These are phyloP conservation scores for Bactericera cockerelli DNA, from an alignment of 1,140 invertebrate species.

Conservation along the genomic window DNA sequence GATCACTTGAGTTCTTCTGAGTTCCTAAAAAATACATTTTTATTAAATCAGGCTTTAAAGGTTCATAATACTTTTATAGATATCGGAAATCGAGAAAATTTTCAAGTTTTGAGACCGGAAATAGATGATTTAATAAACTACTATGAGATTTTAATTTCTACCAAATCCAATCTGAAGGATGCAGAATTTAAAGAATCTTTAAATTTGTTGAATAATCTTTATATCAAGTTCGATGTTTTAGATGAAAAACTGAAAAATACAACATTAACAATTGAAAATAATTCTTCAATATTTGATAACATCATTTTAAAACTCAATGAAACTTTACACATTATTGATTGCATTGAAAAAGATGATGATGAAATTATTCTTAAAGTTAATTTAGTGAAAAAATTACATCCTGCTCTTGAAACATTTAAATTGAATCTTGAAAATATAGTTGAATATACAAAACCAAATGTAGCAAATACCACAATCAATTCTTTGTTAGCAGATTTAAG, in stretches of 20 bases:
- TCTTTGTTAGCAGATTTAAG: background rate
- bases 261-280: background rate
- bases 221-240: background rate
- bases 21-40: background rate
- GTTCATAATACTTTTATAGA: background rate
- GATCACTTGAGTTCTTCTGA: background rate
- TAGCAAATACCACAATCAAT: background rate
- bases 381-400: background rate
- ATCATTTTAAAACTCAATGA: slow-evolving; percentile 13
- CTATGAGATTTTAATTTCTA: background rate
- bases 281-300: slow-evolving; percentile 17
- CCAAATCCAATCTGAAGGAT: background rate
- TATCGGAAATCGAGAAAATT: background rate
- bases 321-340: background rate
- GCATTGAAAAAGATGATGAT: background rate
- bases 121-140: slow-evolving; percentile 5
- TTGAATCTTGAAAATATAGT: background rate
- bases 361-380: slow-evolving; percentile 4
- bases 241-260: slow-evolving; percentile 17
- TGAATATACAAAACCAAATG: background rate
- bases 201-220: slow-evolving; percentile 1
- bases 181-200: background rate
- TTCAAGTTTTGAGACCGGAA: slow-evolving; percentile 2
- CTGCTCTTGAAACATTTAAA: background rate
- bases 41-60: background rate